Evolutionary conservation across 2,797 vertebrate species (phyloP), one percentile per base, ranked within the genome.

Genomic region (Protonibea diacanthus): DNA sequence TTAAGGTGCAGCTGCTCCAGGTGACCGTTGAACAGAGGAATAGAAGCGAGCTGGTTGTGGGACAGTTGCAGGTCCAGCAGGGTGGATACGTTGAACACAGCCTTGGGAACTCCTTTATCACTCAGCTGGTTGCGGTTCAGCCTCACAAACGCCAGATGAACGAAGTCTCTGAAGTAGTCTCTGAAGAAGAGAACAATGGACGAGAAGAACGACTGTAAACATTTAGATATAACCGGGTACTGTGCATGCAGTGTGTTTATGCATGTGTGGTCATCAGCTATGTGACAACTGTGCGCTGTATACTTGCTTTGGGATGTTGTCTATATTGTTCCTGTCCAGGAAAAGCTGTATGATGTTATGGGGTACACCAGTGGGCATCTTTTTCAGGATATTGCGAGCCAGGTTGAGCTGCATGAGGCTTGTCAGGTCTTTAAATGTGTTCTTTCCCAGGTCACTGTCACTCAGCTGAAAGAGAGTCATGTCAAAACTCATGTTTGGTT

Each of bases 1-100:
- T 99, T 96, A 81, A 99, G 96, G 90, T 99, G 98, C 83, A 99
- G 95, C 42, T 99, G 98, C 83, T 99, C 98, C 92, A 99, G 95
- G 82, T 93, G 96, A 63, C 83, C 48, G 77, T 76, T 99, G 92
- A 99, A 97, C 79, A 94, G 80, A 0, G 98, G 98, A 40, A 99
- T 92, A 0, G 91, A 95, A 78, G 94, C 92, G 47, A 99, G 95
- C 82, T 96, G 96, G 95, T 99, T 99, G 95, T 99, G 96, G 2
- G 98, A 89, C 93, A 99, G 91, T 76, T 99, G 98, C 75, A 99
- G 95, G 85, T 99, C 98, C 72, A 99, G 93, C 88, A 99, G 90
- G 59, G 95, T 96, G 91, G 96, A 97, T 66, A 99, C 84, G 84
- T 99, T 99, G 90, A 99, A 99, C 79, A 97, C 96, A 21, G 93